Evolutionary conservation across 2,888 invertebrate species (phyloP), one percentile per base, ranked within the genome.

Genomic region (Diadromus collaris): DNA sequence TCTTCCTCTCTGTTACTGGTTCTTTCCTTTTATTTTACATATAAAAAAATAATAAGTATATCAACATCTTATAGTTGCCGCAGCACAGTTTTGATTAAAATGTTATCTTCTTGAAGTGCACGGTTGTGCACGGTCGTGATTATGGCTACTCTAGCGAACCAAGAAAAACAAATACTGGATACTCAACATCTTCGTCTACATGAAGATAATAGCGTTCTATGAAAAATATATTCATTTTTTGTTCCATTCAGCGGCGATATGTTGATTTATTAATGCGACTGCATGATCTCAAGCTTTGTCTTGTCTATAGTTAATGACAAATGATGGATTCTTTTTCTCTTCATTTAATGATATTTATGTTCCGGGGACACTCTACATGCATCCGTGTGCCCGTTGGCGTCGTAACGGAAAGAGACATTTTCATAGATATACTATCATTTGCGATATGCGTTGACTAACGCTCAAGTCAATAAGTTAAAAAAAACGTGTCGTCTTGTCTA

Each of bases 1-100:
- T 48, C 16, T 48, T 46, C 32, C 60, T 51, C 7, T 10, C 21
- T 51, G 48, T 51, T 51, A 21, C 10, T 10, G 7, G 16, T 10
- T 3, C 16, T 44, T 10, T 44, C 19, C 2, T 21, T 21, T 19
- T 21, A 51, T 60, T 41, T 51, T n/a, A 7, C 2, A 48, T 19
- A 68, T 32, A 44, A 71, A 83, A 83, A 84, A 85, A 83, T 82
- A 84, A 83, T 71, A 63, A 79, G 56, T 80, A 64, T 79, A 82
- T 78, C 64, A 78, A 80, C 73, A 81, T 80, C n/a, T 76, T 79
- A 73, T 63, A 73, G 44, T 58, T 61, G 34, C 61, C 32, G 16
- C 38, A 61, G 19, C 46, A 72, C 10, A 32, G 21, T 54, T 24
- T 44, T 67, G 19, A 24, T 61, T 64, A 69, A 21, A 27, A 46